Evolutionary conservation across 2,888 invertebrate genomes (phyloP).

Genomic region (Nysson spinosus): DNA sequence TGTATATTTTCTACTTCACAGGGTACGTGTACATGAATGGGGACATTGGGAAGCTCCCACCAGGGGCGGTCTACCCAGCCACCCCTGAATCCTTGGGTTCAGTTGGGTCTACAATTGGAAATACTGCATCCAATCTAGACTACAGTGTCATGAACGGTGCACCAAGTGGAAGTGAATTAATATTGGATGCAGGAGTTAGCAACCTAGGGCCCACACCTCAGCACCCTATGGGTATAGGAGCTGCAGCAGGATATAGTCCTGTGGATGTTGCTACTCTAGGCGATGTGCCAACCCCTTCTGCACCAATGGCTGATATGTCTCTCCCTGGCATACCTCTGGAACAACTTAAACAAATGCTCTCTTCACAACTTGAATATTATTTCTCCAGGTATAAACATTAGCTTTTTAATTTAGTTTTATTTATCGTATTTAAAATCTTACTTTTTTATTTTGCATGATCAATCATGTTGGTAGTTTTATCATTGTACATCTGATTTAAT

Average conservation of each 20-base stretch:
- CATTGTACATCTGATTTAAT: no score
- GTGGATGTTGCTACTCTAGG: slow-evolving; percentile 73
- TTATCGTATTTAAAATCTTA: background rate
- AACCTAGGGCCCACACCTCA: slow-evolving; percentile 71
- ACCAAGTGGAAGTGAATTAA: slow-evolving; percentile 71
- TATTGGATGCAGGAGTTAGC: slow-evolving; percentile 73
- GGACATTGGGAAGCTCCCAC: slow-evolving; percentile 87
- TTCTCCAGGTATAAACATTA: slow-evolving; percentile 85
- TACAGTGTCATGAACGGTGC: slow-evolving; percentile 77
- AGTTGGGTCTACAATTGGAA: slow-evolving; percentile 69
- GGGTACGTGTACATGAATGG: slow-evolving; percentile 91
- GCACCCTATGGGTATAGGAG: slow-evolving; percentile 74
- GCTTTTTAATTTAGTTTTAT: background rate
- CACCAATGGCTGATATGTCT: slow-evolving; percentile 77
- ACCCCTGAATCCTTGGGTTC: slow-evolving; percentile 83
- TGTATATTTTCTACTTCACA: slow-evolving; percentile 68
- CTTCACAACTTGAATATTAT: slow-evolving; percentile 91
- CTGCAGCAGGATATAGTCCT: slow-evolving; percentile 73
- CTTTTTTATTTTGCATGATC: no score
- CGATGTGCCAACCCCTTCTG: slow-evolving; percentile 78
- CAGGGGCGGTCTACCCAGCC: slow-evolving; percentile 84
- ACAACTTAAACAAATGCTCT: slow-evolving; percentile 87
- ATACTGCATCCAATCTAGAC: slow-evolving; percentile 72
- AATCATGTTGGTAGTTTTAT: no score
- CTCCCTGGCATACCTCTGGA: slow-evolving; percentile 82